A percentile compares a stretch with the other conserved stretches of the same genome.
phyloP scores from a whole-genome alignment of 2,888 invertebrate genomes.

The Drosophila anomelani region DNA sequence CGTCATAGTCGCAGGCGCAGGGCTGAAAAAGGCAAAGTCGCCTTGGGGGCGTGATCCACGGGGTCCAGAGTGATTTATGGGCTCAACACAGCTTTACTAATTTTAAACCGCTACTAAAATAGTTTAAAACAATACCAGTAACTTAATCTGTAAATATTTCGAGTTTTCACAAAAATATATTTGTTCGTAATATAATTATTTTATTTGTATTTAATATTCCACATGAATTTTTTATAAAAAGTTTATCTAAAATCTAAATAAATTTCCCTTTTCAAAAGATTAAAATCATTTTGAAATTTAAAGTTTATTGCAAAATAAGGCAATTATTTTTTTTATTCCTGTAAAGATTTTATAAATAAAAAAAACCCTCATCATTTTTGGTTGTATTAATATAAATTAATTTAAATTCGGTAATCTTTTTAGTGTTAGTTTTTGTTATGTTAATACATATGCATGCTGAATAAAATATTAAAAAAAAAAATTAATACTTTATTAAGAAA shows the following conservation, averaged over 20 bases:
- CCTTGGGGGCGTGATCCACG: neutral
- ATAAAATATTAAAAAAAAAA: neutral
- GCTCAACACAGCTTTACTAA: neutral
- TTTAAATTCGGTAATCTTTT: neutral
- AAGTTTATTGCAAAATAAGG: too few species aligned
- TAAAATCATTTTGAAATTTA: too few species aligned
- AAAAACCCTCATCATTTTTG: neutral
- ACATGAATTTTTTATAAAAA: too few species aligned
- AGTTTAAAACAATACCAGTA: too few species aligned
- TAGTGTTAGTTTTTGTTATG: neutral
- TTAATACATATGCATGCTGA: neutral
- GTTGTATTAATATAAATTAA: neutral
- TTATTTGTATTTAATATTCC: too few species aligned
- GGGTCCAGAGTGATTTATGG: neutral
- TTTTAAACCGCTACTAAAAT: neutral
- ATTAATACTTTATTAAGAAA: neutral
- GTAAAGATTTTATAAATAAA: too few species aligned
- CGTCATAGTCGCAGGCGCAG: conserved; percentile 33
- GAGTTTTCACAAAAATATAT: too few species aligned
- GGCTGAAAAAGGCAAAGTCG: conserved; percentile 3
- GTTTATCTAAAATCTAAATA: too few species aligned
- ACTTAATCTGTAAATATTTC: neutral
- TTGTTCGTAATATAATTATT: too few species aligned
- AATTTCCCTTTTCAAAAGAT: too few species aligned
- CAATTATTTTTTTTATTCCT: too few species aligned